Conservation (phyloP, 2,113 vertebrate genomes). For the Columba livia region DNA sequence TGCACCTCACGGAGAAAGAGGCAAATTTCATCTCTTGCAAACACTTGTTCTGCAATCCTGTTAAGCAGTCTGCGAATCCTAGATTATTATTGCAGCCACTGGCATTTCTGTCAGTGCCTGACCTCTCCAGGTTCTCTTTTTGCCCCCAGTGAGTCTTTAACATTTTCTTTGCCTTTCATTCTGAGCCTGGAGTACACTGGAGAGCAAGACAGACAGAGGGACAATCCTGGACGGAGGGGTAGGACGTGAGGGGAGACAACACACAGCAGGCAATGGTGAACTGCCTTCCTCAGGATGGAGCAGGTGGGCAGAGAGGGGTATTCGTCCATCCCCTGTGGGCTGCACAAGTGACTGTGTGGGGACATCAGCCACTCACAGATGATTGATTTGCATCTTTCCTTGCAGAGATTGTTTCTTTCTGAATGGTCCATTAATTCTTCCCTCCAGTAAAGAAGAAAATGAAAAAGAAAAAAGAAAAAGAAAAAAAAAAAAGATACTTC, state of each 20-base stretch:
- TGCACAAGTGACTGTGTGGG: not conserved
- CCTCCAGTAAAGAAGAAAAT: not conserved
- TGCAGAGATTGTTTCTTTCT: not conserved
- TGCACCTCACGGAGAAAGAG: not conserved
- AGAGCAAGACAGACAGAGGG: not conserved
- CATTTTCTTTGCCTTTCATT: not conserved
- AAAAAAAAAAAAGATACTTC: not conserved
- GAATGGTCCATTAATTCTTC: constrained; percentile 12
- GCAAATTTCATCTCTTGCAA: not conserved
- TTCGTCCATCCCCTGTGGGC: not conserved
- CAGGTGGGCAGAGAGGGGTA: not conserved
- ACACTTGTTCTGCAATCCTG: not conserved
- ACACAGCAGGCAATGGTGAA: not conserved
- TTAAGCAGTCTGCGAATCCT: not conserved
- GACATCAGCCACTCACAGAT: not conserved
- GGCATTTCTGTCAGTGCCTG: not conserved
- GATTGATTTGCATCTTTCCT: not conserved
- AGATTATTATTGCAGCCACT: not conserved
- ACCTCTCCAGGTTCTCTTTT: not conserved
- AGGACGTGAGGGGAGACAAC: not conserved
- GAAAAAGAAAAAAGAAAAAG: not conserved
- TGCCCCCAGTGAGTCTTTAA: not conserved
- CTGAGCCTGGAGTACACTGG: not conserved
- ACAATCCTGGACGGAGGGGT: not conserved
- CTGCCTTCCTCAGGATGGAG: not conserved